Evolutionary conservation across 2,888 invertebrate species (phyloP).

Genomic region (Ditula angustiorana): DNA sequence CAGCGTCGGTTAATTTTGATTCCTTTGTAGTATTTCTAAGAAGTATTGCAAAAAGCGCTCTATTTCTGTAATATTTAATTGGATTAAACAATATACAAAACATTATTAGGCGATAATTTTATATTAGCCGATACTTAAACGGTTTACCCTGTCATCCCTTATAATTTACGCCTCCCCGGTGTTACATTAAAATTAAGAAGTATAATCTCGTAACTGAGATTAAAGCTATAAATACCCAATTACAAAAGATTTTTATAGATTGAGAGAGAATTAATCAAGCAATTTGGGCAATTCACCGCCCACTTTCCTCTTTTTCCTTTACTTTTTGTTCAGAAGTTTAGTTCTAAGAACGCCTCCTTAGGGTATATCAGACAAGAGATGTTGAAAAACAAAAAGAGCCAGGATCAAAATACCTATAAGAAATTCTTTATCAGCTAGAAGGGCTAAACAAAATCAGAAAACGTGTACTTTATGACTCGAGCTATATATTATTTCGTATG

Average conservation of each 20-base stretch:
- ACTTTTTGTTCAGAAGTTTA: neutral
- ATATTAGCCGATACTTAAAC: slow-evolving; percentile 28
- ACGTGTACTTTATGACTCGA: neutral
- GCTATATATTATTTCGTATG: neutral
- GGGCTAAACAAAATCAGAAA: neutral
- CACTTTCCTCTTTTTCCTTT: neutral
- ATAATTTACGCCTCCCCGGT: slow-evolving; percentile 23
- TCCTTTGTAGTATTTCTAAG: neutral
- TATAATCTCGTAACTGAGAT: slow-evolving; percentile 30
- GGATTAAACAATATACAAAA: slow-evolving; percentile 2
- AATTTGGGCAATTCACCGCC: neutral
- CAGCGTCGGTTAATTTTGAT: no score
- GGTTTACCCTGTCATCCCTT: slow-evolving; percentile 23
- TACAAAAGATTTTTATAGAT: slow-evolving; percentile 19
- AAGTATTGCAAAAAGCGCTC: slow-evolving; percentile 15
- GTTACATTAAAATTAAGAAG: slow-evolving; percentile 34
- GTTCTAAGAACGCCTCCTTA: neutral
- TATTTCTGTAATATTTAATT: slow-evolving; percentile 23
- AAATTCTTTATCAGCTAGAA: neutral
- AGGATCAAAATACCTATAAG: neutral
- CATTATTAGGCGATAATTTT: slow-evolving; percentile 25
- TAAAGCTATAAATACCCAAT: slow-evolving; percentile 32
- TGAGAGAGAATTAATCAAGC: slow-evolving; percentile 7
- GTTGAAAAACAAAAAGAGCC: neutral
- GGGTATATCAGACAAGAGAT: neutral